A percentile compares a stretch with the other conserved stretches of the same genome.
phyloP scores from a whole-genome alignment of 1,140 invertebrate species.

The Drosophila orena region DNA sequence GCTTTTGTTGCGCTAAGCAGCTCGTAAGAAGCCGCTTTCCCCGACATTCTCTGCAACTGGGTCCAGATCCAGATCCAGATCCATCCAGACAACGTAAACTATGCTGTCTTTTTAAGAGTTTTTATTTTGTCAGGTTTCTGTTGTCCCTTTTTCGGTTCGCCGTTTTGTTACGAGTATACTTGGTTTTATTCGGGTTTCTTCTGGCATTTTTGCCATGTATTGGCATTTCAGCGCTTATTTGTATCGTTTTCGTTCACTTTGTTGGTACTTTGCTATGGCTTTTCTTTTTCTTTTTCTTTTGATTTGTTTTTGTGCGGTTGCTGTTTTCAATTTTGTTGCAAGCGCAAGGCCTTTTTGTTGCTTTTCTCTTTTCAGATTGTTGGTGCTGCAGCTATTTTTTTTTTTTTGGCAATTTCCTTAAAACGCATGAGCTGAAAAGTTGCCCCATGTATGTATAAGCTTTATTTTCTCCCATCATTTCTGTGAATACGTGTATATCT shows the following conservation, averaged over 20 bases:
- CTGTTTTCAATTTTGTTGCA: conserved; percentile 67
- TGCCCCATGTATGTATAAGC: conserved; percentile 48
- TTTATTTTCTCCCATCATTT: conserved; percentile 36
- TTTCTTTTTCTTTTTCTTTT: conserved; percentile 18
- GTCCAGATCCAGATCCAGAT: not conserved
- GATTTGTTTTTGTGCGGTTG: conserved; percentile 58
- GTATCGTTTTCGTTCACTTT: conserved; percentile 78
- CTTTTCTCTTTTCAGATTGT: conserved; percentile 32
- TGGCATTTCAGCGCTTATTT: conserved; percentile 80
- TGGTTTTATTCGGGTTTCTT: conserved; percentile 30
- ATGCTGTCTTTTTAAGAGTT: conserved; percentile 70
- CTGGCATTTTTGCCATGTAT: conserved; percentile 70
- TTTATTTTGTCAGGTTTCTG: conserved; percentile 58
- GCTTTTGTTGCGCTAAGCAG: conserved; percentile 78
- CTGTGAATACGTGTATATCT: too few species aligned
- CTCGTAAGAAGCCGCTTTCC: conserved; percentile 47
- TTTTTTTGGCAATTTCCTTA: conserved; percentile 71
- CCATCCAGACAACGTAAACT: conserved; percentile 66
- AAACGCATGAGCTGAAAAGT: conserved; percentile 76
- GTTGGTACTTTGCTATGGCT: conserved; percentile 61
- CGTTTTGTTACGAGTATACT: conserved; percentile 21
- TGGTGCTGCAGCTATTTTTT: conserved; percentile 42
- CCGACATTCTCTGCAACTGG: not conserved
- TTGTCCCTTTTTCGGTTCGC: conserved; percentile 31
- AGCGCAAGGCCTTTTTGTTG: conserved; percentile 55